Base-by-base conservation (phyloP, 1,140 invertebrate species). In the Magallana gigas region DNA sequence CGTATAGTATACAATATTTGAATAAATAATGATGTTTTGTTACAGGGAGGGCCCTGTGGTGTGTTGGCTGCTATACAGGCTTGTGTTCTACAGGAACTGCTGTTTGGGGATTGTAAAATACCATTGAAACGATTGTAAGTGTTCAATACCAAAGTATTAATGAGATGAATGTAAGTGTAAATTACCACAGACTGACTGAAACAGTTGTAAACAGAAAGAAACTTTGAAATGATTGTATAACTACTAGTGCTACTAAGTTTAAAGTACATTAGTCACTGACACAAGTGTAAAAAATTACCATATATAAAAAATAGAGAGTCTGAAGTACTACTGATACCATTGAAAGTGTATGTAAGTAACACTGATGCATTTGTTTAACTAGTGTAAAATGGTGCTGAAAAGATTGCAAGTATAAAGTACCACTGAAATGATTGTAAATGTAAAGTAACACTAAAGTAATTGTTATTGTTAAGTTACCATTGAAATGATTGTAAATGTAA, bases 41-140 rank as follows among this genome's bases (percentile, higher is more conserved):
- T 87, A 8, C 87, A 96, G 95, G 95, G 95, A 62, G 96, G 96
- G 48, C 94, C 95, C 2, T 96, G 96, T 94, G 96, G 96, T 29
- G 95, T 96, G 12, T 87, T 96, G 68, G 96, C 96, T 59, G 94
- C 94, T 87, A 94, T 96, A 80, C 96, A 96, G 90, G 95, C 95
- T 62, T 94, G 93, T 90, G 82, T 96, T 29, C 88, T 96, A 68
- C 94, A 95, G 83, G 94, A 95, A 85, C 91, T 96, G 29, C 88
- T 96, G 62, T 96, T 95, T 93, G 94, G 94, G 58, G 91, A 93
- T 57, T 91, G 91, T 87, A 91, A 92, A 90, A 83, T 94, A 86
- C 88, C 91, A 68, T 87, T 83, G 57, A 92, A 76, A 89, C 90
- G 90, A 93, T 93, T 91, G 93, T 94, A 86, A 92, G 93, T 90